These are phyloP conservation scores for Digitonthophagus gazella DNA, from an alignment of 2,888 invertebrate species.

Conservation along the genomic window DNA sequence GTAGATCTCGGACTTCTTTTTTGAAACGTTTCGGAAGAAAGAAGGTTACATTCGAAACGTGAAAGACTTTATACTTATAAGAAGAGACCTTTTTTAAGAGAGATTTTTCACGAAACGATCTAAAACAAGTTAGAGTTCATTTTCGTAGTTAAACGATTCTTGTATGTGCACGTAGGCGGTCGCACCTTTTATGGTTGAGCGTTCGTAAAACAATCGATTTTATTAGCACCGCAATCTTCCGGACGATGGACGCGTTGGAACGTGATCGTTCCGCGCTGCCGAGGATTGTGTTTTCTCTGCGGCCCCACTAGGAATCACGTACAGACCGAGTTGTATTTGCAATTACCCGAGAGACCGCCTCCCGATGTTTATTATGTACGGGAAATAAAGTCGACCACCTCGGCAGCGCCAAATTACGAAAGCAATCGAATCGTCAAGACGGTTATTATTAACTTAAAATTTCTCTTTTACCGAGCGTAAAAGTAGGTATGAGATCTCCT, in stretches of 20 bases:
- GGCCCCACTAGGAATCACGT: slow-evolving; percentile 9
- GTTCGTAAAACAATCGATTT: background rate
- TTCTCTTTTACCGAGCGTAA: background rate
- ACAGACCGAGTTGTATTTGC: slow-evolving; percentile 11
- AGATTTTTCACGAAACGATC: too few relatives aligned
- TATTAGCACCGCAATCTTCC: background rate
- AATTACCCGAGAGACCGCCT: background rate
- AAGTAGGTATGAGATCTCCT: too few relatives aligned
- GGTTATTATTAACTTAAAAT: background rate
- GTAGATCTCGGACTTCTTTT: too few relatives aligned
- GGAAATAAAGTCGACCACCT: background rate
- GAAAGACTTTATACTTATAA: too few relatives aligned
- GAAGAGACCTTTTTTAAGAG: too few relatives aligned
- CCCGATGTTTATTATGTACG: background rate
- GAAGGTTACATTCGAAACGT: too few relatives aligned
- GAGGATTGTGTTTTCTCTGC: slow-evolving; percentile 10
- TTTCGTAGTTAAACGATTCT: background rate
- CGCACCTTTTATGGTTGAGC: background rate
- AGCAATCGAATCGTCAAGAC: background rate
- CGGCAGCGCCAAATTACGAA: background rate
- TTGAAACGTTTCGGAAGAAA: too few relatives aligned
- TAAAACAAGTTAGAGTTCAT: background rate
- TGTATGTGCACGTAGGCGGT: background rate
- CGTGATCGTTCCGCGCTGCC: slow-evolving; percentile 9
- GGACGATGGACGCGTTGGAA: slow-evolving; percentile 5